Evolutionary conservation across 2,888 invertebrate species (phyloP), one percentile per base, ranked within the genome.

Genomic region (Dilophus febrilis): DNA sequence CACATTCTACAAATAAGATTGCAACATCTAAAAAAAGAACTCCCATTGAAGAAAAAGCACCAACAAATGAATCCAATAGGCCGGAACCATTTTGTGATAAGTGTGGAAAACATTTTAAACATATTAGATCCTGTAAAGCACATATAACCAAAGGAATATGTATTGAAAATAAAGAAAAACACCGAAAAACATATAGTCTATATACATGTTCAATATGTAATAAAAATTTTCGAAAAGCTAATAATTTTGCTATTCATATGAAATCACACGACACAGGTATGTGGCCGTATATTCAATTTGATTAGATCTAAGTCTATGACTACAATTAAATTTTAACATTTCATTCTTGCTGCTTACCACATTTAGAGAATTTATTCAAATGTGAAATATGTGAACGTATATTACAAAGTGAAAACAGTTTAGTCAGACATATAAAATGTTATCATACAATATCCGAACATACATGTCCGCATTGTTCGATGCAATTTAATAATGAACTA

Each of bases 161-260:
- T 33, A 12, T 37, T n/a, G 8, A 14, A 8, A 19, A 30, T 8
- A 19, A 18, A 31, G 3, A 30, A 18, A 12, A 29, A 33, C 16
- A 27, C 16, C 17, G 29, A 39, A 31, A 14, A 30, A 18, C 41
- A 39, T 39, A 28, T 38, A 12, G 22, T 17, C 34, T 27, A 5
- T 35, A 38, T 27, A 13, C 26, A 14, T 46, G 46, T 27, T 42
- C 40, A 11, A 42, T 46, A 12, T 45, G 46, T 19, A 30, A 43
- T 2, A 40, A 44, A 16, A 35, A 22, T 4, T 46, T 46, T 38
- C 35, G 34, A 30, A 43, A 35, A 22, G 41, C 38, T 13, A 44
- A 43, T 10, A 46, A 45, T 37, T 39, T 43, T 2, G 45, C 45
- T 30, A 37, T 41, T 14, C 46, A 46, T 30, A 17, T 46, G 5